phyloP scores from a whole-genome alignment of 2,888 invertebrate genomes.

The Drosophila stalkeri region DNA sequence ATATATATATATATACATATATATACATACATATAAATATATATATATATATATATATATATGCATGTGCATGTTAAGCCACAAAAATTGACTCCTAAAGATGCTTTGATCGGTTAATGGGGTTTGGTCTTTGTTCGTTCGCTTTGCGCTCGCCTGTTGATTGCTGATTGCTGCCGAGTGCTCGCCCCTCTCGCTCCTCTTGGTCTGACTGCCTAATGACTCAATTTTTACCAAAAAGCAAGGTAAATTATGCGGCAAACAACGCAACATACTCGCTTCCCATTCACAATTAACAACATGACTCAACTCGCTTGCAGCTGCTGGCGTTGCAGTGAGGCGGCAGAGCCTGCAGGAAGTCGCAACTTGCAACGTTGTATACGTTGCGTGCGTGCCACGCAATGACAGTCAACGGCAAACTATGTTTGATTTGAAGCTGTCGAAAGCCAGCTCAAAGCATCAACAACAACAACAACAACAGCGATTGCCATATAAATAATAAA shows the following conservation, averaged over 20 bases:
- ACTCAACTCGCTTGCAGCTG: slow-evolving; percentile 41
- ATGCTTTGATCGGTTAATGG: slow-evolving; percentile 61
- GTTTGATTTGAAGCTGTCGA: slow-evolving; percentile 71
- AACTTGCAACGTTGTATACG: slow-evolving; percentile 26
- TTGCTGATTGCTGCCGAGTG: slow-evolving; percentile 43
- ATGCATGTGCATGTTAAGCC: slow-evolving; percentile 23
- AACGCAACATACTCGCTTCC: slow-evolving; percentile 21
- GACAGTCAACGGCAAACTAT: slow-evolving; percentile 54
- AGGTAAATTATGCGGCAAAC: slow-evolving; percentile 60
- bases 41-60: slow-evolving; percentile 3
- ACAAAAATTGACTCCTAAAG: slow-evolving; percentile 48
- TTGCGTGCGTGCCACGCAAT: slow-evolving; percentile 66
- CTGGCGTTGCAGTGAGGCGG: neutral
- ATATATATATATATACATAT: slow-evolving; percentile 11
- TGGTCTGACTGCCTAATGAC: slow-evolving; percentile 68
- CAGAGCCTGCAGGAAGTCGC: slow-evolving; percentile 17
- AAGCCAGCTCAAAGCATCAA: slow-evolving; percentile 36
- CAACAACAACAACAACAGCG: slow-evolving; percentile 21
- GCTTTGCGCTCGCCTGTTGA: slow-evolving; percentile 25
- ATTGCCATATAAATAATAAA: slow-evolving; percentile 15
- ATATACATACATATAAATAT: slow-evolving; percentile 7
- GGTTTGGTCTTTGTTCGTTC: slow-evolving; percentile 29
- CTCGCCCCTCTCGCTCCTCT: slow-evolving; percentile 40
- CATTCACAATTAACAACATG: slow-evolving; percentile 66
- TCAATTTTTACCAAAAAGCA: slow-evolving; percentile 61